Evolutionary conservation across 2,797 vertebrate species (phyloP), one percentile per base, ranked within the genome.

Genomic region (Intellagama lesueurii): DNA sequence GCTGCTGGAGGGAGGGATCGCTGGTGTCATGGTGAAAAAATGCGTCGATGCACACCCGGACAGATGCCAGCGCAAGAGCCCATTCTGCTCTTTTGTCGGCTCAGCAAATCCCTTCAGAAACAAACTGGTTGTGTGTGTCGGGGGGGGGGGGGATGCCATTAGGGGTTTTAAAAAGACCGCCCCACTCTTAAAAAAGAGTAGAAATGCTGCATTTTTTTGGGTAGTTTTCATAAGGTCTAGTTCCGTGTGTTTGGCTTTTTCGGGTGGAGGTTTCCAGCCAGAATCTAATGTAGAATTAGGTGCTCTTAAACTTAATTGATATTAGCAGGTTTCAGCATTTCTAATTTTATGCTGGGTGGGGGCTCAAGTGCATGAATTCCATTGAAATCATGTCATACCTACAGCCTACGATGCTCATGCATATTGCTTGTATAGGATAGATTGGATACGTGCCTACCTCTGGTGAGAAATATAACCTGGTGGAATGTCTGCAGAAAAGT

Each of bases 11-110:
- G 4, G 17, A 47, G 72, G 35, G 78, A 60, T 4, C 1, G 35
- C 17, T 24, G 87, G 85, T 87, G 89, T 87, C 89, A 82, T 81
- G 60, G 19, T 30, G 6, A 2, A 87, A 83, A 83, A 68, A 87
- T 90, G 24, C 64, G 8, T 47, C 32, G 28, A 9, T 5, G 56
- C 14, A 35, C 60, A 32, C 6, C 87, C 22, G 60, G 49, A 7
- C 49, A 44, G 80, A 47, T 86, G 79, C 85, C 78, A 56, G 40
- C 40, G 56, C 40, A 12, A n/a, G 11, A n/a, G 81, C 72, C 5
- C 40, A 4, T 85, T 84, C 4, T 17, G 30, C 12, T 7, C n/a
- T 78, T 19, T 60, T 64, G 68, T 32, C 56, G 56, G 40, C 87
- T 86, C 70, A 60, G 72, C 78, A 30, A 44, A 60, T 64, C 28